Evolutionary conservation across 2,888 invertebrate species (phyloP).

Genomic region (Limnephilus lunatus): DNA sequence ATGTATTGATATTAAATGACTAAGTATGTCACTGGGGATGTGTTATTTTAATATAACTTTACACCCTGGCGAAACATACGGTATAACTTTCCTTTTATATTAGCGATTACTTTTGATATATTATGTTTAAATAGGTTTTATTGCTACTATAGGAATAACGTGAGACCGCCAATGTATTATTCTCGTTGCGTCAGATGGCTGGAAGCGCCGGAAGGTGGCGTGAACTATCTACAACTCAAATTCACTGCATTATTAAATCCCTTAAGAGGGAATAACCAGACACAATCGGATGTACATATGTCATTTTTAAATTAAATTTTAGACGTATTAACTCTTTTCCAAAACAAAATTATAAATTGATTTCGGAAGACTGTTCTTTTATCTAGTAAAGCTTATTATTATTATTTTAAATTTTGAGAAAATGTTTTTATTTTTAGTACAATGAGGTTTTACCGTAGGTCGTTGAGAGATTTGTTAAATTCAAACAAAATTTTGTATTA

Average conservation of each 20-base stretch:
- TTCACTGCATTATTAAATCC: not conserved
- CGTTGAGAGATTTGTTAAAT: too few relatives aligned
- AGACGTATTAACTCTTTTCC: too few relatives aligned
- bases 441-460: too few relatives aligned
- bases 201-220: not conserved
- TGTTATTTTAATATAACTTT: slow-evolving; percentile 36
- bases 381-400: too few relatives aligned
- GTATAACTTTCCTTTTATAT: slow-evolving; percentile 10
- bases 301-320: too few relatives aligned
- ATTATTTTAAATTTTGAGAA: too few relatives aligned
- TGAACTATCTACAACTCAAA: not conserved
- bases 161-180: not conserved
- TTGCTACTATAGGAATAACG: not conserved
- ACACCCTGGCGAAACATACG: not conserved
- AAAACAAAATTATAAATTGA: too few relatives aligned
- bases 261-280: too few relatives aligned
- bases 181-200: not conserved
- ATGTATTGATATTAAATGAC: slow-evolving; percentile 20
- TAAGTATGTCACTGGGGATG: slow-evolving; percentile 2
- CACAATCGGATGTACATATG: too few relatives aligned
- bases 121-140: slow-evolving; percentile 41
- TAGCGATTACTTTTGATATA: slow-evolving; percentile 43
- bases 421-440: too few relatives aligned
- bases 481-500: too few relatives aligned
- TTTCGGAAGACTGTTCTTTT: too few relatives aligned